phyloP scores from a whole-genome alignment of 1,140 invertebrate species.

The Limonius californicus region DNA sequence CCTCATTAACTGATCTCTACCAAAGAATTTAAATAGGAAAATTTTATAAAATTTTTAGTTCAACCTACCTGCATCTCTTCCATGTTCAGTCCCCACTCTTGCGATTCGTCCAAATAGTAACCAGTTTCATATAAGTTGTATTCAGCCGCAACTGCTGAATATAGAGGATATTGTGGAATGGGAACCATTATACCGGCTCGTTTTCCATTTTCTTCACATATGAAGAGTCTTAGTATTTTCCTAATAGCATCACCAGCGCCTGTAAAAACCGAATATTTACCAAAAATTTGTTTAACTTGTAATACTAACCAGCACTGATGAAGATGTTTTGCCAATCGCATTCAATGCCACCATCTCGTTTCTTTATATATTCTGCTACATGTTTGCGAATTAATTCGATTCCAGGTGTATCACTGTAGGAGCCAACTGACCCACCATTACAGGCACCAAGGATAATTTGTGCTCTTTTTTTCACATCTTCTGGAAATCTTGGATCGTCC shows the following conservation, averaged over 20 bases:
- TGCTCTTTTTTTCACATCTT: not conserved
- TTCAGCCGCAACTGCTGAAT: conserved; percentile 90
- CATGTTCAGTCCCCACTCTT: conserved; percentile 81
- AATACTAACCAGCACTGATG: conserved; percentile 74
- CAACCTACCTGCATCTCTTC: conserved; percentile 66
- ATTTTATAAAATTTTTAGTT: too few species aligned
- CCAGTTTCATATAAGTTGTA: conserved; percentile 80
- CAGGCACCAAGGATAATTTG: conserved; percentile 61
- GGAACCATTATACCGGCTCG: conserved; percentile 85
- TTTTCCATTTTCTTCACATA: conserved; percentile 56
- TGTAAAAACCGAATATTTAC: conserved; percentile 31
- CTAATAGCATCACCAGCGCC: conserved; percentile 81
- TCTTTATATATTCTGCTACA: conserved; percentile 69
- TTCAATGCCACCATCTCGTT: conserved; percentile 61
- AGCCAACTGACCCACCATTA: conserved; percentile 64
- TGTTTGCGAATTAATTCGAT: conserved; percentile 73
- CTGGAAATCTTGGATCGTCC: not conserved
- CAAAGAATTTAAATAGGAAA: too few species aligned
- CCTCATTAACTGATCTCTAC: conserved; percentile 64
- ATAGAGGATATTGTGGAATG: conserved; percentile 98
- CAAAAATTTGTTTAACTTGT: too few species aligned
- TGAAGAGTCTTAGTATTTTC: conserved; percentile 48
- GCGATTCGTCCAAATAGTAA: conserved; percentile 90
- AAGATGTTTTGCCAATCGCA: conserved; percentile 77
- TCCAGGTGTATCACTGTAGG: conserved; percentile 77